Conservation (phyloP, 2,113 vertebrate species). For the Romanogobio albipinnatus region DNA sequence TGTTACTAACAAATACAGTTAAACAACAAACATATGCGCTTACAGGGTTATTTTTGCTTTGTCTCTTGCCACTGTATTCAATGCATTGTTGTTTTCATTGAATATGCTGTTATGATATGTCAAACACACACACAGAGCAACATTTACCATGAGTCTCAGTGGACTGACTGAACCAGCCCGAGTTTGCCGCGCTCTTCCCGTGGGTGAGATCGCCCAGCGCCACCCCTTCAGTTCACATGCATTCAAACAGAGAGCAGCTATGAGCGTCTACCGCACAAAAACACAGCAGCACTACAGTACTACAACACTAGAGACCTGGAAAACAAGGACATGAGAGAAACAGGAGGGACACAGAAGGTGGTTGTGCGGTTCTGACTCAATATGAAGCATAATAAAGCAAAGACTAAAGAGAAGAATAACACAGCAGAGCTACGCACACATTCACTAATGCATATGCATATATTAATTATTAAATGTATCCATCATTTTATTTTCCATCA, state of each 20-base stretch:
- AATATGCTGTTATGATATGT: not conserved
- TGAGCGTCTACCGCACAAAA: constrained; percentile 61
- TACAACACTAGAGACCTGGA: not conserved
- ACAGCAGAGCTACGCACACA: not conserved
- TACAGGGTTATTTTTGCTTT: not conserved
- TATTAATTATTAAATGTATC: not conserved
- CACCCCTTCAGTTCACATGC: constrained; percentile 87
- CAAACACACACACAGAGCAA: constrained; percentile 47
- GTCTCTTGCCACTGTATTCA: not conserved
- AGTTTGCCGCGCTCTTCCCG: constrained; percentile 91
- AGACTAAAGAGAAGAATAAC: not conserved
- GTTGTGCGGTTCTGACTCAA: not conserved
- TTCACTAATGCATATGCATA: not conserved
- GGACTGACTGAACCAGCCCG: constrained; percentile 92
- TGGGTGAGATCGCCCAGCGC: constrained; percentile 93
- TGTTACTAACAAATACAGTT: not conserved
- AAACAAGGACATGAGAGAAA: not conserved
- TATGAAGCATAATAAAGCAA: not conserved
- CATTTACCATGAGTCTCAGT: constrained; percentile 92
- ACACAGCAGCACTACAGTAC: constrained; percentile 45
- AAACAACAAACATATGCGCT: not conserved
- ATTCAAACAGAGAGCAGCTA: constrained; percentile 76
- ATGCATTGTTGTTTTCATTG: not conserved
- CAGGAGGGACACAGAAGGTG: not conserved
- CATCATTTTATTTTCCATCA: not conserved